Base-by-base conservation (phyloP, 2,888 invertebrate genomes). In the Hyposoter dolosus region DNA sequence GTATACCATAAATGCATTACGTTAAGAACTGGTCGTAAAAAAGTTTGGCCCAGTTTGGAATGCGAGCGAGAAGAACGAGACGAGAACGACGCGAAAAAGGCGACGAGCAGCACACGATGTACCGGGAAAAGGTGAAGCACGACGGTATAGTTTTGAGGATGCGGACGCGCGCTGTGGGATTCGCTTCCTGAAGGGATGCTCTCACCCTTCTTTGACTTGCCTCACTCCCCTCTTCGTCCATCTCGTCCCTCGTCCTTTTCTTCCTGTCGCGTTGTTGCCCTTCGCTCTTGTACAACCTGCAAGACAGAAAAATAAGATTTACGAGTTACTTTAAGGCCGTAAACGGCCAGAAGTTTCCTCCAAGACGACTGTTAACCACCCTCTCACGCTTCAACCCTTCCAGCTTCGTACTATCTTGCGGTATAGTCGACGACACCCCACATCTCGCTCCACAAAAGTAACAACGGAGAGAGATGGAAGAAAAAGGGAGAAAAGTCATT, bases 241-340 rank as follows among this genome's bases (percentile, higher is more conserved):
- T 17, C 66, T 35, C 15, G 32, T 19, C 19, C 56, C 43, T 50
- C 43, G 32, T 35, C 35, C 23, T 12, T 45, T 43, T 78, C 40
- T 50, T 68, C 23, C n/a, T 71, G 19, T 50, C 81, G 45, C 81
- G 35, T 17, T 81, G 75, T 47, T 40, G 71, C 63, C 53, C 75
- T 50, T 50, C 65, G 78, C 65, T 72, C 80, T 60, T 60, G 43
- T 74, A 66, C 40, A 40, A 28, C 28, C 43, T 40, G 68, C 78
- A 63, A 87, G 84, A 86, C 88, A 79, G 89, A 92, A 92, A 91
- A 92, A 92, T 91, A 90, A 92, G 91, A 93, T 93, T 93, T 93
- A 92, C 92, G 91, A 91, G 91, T 92, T 91, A 91, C 91, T 91
- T 92, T 92, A 92, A 92, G 87, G 91, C 92, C 90, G 90, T 90